Conservation (phyloP, 1,140 invertebrate species). For the Plutomurus gul region DNA sequence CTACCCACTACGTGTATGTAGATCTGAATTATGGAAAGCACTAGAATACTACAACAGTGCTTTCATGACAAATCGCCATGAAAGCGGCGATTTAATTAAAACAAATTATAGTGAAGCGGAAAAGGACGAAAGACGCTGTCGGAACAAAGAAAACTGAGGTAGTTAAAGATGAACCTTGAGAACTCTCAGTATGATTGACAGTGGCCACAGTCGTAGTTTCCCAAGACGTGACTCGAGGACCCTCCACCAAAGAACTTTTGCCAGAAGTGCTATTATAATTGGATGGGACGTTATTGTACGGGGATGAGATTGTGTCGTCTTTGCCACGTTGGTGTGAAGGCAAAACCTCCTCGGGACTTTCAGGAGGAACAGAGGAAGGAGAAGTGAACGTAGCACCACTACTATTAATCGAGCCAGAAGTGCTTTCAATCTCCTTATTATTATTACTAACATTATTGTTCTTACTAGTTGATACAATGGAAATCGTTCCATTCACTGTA, state of each 20-base stretch:
- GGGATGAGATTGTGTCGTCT: background rate
- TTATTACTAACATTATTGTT: constrained; percentile 2
- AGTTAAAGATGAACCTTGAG: constrained; percentile 29
- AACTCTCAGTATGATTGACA: background rate
- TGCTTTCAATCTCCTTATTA: constrained; percentile 15
- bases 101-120: background rate
- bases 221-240: constrained; percentile 16
- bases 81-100: background rate
- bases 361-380: background rate
- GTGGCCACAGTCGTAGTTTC: constrained; percentile 24
- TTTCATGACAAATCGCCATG: too few relatives aligned
- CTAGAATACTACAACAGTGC: background rate
- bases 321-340: background rate
- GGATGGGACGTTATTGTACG: constrained; percentile 6
- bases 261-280: constrained; percentile 9
- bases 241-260: constrained; percentile 26
- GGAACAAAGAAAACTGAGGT: background rate
- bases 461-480: background rate
- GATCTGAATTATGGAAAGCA: background rate
- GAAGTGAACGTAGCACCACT: background rate
- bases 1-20: too few relatives aligned
- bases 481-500: constrained; percentile 24
- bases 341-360: background rate
- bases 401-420: background rate
- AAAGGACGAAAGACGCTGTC: too few relatives aligned